Percentiles rank a stretch among this genome's conserved stretches.
Evolutionary conservation across 1,140 invertebrate genomes (phyloP).

Genomic region (Leptinotarsa lineolata): DNA sequence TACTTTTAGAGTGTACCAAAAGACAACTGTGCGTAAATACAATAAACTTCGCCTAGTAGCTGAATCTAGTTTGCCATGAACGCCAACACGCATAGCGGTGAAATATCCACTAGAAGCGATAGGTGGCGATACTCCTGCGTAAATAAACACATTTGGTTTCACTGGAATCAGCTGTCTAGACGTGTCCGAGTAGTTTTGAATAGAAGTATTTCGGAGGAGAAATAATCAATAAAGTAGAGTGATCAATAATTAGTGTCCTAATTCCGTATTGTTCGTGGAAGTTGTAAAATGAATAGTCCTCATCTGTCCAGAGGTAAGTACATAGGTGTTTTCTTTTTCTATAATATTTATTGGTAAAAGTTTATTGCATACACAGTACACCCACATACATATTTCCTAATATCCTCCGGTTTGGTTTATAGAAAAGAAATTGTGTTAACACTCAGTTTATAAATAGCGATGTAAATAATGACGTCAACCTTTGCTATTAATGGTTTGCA

Average conservation of each 20-base stretch:
- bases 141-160: background rate
- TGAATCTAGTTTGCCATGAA: background rate
- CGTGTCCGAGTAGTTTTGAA: background rate
- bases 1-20: background rate
- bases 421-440: no score
- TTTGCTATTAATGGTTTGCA: no score
- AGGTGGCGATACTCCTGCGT: slow-evolving; percentile 10
- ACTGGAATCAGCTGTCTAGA: slow-evolving; percentile 23
- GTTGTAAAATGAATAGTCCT: slow-evolving; percentile 30
- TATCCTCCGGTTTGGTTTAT: no score
- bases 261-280: slow-evolving; percentile 4
- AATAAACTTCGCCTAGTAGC: background rate
- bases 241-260: slow-evolving; percentile 20
- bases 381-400: background rate
- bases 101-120: background rate
- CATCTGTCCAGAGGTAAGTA: slow-evolving; percentile 36
- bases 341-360: background rate
- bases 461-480: no score
- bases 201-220: background rate
- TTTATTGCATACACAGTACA: background rate
- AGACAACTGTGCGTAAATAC: no score
- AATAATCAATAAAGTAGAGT: slow-evolving; percentile 10
- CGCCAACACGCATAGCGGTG: background rate
- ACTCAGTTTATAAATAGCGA: no score
- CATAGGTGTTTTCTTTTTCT: background rate